phyloP scores from a whole-genome alignment of 2,797 vertebrate species.

The Valencia hispanica region DNA sequence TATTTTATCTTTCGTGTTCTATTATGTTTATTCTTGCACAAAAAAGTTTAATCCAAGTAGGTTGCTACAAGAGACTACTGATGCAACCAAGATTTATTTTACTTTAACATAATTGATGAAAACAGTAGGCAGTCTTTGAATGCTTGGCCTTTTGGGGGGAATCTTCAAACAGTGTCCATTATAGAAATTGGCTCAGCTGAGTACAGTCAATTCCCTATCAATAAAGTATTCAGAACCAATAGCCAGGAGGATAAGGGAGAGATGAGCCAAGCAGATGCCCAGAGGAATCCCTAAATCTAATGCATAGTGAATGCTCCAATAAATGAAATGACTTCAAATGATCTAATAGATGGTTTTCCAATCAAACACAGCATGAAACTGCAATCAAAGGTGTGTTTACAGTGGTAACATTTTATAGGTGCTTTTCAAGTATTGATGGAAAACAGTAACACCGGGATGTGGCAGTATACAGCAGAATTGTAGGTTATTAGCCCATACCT shows the following conservation, averaged over 20 bases:
- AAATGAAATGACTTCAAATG: constrained; percentile 66
- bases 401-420: constrained; percentile 41
- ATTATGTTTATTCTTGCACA: constrained; percentile 13
- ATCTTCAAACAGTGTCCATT: constrained; percentile 84
- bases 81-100: constrained; percentile 54
- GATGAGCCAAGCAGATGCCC: constrained; percentile 68
- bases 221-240: constrained; percentile 80
- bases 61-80: constrained; percentile 49
- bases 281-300: constrained; percentile 74
- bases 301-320: constrained; percentile 55
- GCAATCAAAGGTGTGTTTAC: constrained; percentile 45
- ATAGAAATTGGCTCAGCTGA: constrained; percentile 78
- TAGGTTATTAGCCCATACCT: not conserved
- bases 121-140: constrained; percentile 76
- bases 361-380: constrained; percentile 57
- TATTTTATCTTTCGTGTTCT: constrained; percentile 5
- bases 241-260: constrained; percentile 74
- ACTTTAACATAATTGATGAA: constrained; percentile 82
- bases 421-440: constrained; percentile 26
- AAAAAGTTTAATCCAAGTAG: constrained; percentile 22
- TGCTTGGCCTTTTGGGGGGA: constrained; percentile 50
- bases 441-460: constrained; percentile 24
- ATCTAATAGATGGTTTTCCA: constrained; percentile 71
- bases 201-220: constrained; percentile 78
- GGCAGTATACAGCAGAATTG: constrained; percentile 12